Percentiles rank a stretch among this genome's conserved stretches.
These are phyloP conservation scores for Callaeas wilsoni DNA, from an alignment of 2,113 vertebrate genomes.

Conservation along the genomic window DNA sequence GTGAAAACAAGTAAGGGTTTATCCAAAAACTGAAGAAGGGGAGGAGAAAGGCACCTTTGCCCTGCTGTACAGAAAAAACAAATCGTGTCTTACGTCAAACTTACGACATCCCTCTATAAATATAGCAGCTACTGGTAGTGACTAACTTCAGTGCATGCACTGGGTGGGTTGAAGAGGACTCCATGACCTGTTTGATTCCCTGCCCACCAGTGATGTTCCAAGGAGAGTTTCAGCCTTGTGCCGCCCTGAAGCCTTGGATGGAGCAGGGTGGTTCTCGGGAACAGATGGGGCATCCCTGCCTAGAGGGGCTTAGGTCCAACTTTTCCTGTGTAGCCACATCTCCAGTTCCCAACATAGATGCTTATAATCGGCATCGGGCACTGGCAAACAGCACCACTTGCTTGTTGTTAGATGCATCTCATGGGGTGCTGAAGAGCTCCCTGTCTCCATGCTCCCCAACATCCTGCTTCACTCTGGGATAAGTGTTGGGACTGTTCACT, in stretches of 20 bases:
- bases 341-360: neutral
- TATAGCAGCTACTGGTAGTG: neutral
- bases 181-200: neutral
- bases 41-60: conserved; percentile 45
- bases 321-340: neutral
- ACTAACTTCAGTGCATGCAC: neutral
- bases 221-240: neutral
- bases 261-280: neutral
- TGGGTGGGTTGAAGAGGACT: neutral
- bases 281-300: neutral
- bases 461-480: neutral
- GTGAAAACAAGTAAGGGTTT: conserved; percentile 71
- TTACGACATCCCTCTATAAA: conserved; percentile 41
- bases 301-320: neutral
- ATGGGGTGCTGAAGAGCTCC: neutral
- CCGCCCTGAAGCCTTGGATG: neutral
- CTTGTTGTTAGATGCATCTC: neutral
- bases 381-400: neutral
- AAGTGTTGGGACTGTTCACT: neutral
- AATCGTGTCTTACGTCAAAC: neutral
- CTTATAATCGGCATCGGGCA: neutral
- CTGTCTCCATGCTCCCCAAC: neutral
- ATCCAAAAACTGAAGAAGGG: conserved; percentile 63
- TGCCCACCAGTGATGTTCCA: neutral
- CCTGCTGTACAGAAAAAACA: conserved; percentile 40